phyloP scores from a whole-genome alignment of 2,113 vertebrate species.

The Nycticebus coucang region DNA sequence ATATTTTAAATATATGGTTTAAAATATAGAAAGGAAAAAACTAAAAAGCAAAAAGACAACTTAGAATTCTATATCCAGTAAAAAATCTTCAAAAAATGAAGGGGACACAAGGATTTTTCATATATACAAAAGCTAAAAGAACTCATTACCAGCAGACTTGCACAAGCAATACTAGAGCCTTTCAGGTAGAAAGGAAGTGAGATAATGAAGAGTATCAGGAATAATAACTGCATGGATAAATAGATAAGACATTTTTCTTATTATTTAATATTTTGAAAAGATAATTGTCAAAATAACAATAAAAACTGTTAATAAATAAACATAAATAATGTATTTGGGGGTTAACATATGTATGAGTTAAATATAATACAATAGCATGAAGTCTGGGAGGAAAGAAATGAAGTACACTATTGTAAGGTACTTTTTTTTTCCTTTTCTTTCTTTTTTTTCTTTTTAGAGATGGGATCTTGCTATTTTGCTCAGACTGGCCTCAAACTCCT shows the following conservation, averaged over 20 bases:
- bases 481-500: no score
- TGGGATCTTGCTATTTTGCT: no score
- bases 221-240: not conserved
- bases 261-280: conserved; percentile 2
- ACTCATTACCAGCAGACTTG: not conserved
- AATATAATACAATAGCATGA: not conserved
- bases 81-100: not conserved
- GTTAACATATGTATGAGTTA: not conserved
- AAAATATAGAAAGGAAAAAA: not conserved
- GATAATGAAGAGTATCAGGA: not conserved
- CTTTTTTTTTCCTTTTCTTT: no score
- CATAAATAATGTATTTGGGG: not conserved
- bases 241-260: not conserved
- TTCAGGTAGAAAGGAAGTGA: not conserved
- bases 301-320: not conserved
- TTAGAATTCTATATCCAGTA: not conserved
- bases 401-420: not conserved
- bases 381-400: not conserved
- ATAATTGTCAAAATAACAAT: not conserved
- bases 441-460: no score
- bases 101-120: not conserved
- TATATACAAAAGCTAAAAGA: not conserved
- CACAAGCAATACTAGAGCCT: not conserved
- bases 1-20: not conserved
- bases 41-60: not conserved